Evolutionary conservation across 1,140 invertebrate genomes (phyloP).

Genomic region (Scaptodrosophila lebanonensis): DNA sequence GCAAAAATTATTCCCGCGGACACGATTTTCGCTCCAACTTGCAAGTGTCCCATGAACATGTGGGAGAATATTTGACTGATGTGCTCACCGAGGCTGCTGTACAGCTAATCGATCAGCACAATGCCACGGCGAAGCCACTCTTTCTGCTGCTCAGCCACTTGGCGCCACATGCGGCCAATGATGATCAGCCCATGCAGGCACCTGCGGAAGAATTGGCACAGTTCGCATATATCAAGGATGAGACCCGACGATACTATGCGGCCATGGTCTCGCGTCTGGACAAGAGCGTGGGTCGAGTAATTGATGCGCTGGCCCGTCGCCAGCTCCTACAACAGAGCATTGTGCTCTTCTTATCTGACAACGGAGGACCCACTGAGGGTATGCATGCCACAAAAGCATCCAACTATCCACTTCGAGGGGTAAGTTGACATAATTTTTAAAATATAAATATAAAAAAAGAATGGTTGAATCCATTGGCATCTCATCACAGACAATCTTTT

Average conservation of each 20-base stretch:
- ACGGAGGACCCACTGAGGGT: conserved; percentile 86
- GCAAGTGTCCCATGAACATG: conserved; percentile 79
- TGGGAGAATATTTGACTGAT: conserved; percentile 86
- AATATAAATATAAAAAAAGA: too few relatives aligned
- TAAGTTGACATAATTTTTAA: conserved; percentile 65
- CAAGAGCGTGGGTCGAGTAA: conserved; percentile 87
- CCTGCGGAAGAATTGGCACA: conserved; percentile 84
- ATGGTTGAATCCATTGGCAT: too few relatives aligned
- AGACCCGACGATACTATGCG: conserved; percentile 86
- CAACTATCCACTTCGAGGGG: conserved; percentile 91
- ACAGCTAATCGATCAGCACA: conserved; percentile 79
- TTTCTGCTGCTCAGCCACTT: conserved; percentile 90
- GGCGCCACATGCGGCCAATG: conserved; percentile 87
- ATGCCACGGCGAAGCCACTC: conserved; percentile 78
- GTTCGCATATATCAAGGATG: conserved; percentile 86
- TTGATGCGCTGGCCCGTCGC: conserved; percentile 81
- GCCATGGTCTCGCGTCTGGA: conserved; percentile 93
- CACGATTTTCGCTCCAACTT: conserved; percentile 84
- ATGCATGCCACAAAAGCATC: conserved; percentile 86
- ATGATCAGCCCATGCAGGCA: conserved; percentile 85
- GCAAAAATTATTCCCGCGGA: conserved; percentile 77
- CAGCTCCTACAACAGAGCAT: conserved; percentile 85
- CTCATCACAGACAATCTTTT: too few relatives aligned
- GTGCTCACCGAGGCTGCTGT: conserved; percentile 85
- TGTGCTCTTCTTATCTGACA: conserved; percentile 85